Base-by-base conservation (phyloP, 2,113 vertebrate genomes). In the Pachycephala philippinensis region DNA sequence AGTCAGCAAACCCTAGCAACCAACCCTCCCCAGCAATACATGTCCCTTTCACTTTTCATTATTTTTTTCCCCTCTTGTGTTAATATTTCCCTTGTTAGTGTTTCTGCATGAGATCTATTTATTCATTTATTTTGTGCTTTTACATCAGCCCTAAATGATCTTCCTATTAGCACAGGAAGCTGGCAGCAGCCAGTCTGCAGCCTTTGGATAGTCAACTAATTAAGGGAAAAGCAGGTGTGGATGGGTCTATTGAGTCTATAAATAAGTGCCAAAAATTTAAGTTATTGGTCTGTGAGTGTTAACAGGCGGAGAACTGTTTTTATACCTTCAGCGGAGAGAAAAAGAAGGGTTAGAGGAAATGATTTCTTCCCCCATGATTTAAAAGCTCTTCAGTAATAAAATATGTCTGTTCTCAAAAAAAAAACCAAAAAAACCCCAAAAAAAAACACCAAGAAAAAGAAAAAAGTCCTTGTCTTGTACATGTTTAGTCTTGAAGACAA, bases 141-240 rank as follows among this genome's bases (percentile, higher is more conserved):
- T 95, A 87, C 71, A 95, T 94, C 84, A 96, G 83, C 77, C 84
- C 70, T 92, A 97, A 98, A 97, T 95, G 94, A 97, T 98, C 95
- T 97, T 97, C 78, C 95, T 97, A 78, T 96, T 93, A 91, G 95
- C 94, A 97, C 84, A 96, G 97, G 97, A 98, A 98, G 87, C 97
- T 97, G 96, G 97, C 93, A 97, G 95, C 93, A 95, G 91, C 87
- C 69, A 95, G 82, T 94, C 95, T 96, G 95, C 85, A 97, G 97
- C 87, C 94, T 97, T 98, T 97, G 89, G 97, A 96, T 96, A 97
- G 97, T 96, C 97, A 97, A 78, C 96, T 98, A 98, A 98, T 98
- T 98, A 98, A 97, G 93, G 95, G 82, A 84, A 98, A 98, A 97
- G 95, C 98, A 98, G 98, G 98, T 98, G 98, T 97, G 97, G 97